A percentile compares a stretch with the other conserved stretches of the same genome.
phyloP scores from a whole-genome alignment of 2,888 invertebrate genomes.

The Amphiduros pacificus region DNA sequence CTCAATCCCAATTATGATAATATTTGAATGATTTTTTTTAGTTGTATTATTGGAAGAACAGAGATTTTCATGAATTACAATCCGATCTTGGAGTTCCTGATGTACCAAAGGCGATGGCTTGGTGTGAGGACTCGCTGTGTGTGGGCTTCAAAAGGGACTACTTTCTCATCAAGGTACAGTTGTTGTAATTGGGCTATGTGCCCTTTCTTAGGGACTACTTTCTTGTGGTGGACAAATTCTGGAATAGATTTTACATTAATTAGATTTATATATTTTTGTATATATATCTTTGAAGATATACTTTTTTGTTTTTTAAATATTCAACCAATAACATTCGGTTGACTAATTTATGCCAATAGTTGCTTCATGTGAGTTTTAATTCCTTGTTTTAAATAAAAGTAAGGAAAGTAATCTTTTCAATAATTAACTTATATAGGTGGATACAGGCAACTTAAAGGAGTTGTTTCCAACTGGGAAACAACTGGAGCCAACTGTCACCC shows the following conservation, averaged over 20 bases:
- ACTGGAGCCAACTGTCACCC: conserved; percentile 59
- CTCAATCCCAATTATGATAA: too few relatives aligned
- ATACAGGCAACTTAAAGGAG: conserved; percentile 72
- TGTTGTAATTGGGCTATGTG: neutral
- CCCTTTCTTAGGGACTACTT: too few relatives aligned
- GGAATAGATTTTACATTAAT: too few relatives aligned
- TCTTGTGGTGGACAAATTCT: too few relatives aligned
- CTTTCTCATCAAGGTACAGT: conserved; percentile 71
- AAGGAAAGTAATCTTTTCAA: neutral
- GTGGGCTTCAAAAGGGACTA: conserved; percentile 86
- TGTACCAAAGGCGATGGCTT: conserved; percentile 77
- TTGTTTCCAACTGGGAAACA: conserved; percentile 70
- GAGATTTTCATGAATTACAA: conserved; percentile 72
- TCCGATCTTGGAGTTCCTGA: conserved; percentile 76
- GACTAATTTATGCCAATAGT: too few relatives aligned
- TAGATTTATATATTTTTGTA: too few relatives aligned
- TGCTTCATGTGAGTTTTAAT: too few relatives aligned
- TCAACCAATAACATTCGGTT: too few relatives aligned
- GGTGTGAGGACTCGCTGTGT: conserved; percentile 83
- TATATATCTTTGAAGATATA: too few relatives aligned
- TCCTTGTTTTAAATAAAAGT: too few relatives aligned
- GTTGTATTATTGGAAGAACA: conserved; percentile 85
- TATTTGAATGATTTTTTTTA: conserved; percentile 56
- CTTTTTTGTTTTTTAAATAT: too few relatives aligned
- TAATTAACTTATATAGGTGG: conserved; percentile 39